Evolutionary conservation across 2,797 vertebrate species (phyloP), one percentile per base, ranked within the genome.

Genomic region (Petrocephalus schoutedeni): DNA sequence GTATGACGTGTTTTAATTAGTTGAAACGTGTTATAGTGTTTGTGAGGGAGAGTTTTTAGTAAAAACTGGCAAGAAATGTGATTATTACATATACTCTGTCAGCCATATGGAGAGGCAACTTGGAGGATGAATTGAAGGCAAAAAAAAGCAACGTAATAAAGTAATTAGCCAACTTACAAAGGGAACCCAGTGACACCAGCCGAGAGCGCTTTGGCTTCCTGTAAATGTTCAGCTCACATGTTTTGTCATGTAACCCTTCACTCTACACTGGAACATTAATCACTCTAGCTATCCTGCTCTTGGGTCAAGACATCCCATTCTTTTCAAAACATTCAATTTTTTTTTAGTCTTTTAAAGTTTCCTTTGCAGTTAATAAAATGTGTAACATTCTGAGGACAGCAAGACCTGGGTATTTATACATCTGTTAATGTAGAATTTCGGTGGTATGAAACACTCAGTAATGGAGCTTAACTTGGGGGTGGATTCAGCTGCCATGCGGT

Each of bases 201-300:
- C 0, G 45, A 84, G n/a, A 10, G 51, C n/a, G 12, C 82, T 49
- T 84, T 53, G 2, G 82, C n/a, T 84, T 84, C 45, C 51, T 28
- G 82, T 54, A 84, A 84, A 84, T 21, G 49, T n/a, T 51, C 82
- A 84, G 51, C 51, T 84, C 82, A 84, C 51, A 56, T 54, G 21
- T 49, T 53, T 82, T 82, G 67, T 82, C 77, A 82, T 82, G 49
- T 53, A 82, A 53, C n/a, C 45, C 77, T 41, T 56, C 54, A 86
- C 28, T 86, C 85, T 56, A 49, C 41, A 23, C 77, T 53, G 49
- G 49, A 49, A 53, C 82, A 54, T 84, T 53, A 84, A 53, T 84
- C 82, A 84, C 53, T 23, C 45, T 23, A 53, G 51, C 23, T 54
- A 23, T 54, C 41, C 51, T 54, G 45, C 49, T 84, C 49, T 32